A percentile compares a stretch with the other conserved stretches of the same genome.
phyloP scores from a whole-genome alignment of 2,888 invertebrate genomes.

The Himalopsyche tibetana region DNA sequence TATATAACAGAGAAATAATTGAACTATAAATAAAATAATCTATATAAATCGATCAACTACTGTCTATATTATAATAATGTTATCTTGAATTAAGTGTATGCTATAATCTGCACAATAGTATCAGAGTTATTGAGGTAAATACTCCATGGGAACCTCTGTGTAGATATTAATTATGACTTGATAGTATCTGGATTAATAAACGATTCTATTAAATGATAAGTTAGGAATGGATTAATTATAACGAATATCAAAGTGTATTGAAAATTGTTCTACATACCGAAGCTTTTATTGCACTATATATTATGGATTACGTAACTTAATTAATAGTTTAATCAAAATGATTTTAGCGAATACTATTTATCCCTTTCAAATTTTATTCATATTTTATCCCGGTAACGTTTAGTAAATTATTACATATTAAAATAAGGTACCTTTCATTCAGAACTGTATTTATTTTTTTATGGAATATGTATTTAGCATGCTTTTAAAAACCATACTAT shows the following conservation, averaged over 20 bases:
- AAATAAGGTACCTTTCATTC: too few species aligned
- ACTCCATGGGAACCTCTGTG: slow-evolving; percentile 13
- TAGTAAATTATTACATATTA: too few species aligned
- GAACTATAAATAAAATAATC: too few species aligned
- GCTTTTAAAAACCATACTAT: too few species aligned
- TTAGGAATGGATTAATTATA: slow-evolving; percentile 32
- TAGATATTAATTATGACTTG: slow-evolving; percentile 41
- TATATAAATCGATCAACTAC: neutral
- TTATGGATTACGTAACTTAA: too few species aligned
- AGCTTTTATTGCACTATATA: neutral
- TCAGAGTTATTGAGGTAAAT: slow-evolving; percentile 35
- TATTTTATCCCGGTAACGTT: too few species aligned
- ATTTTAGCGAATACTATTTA: too few species aligned
- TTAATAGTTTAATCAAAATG: too few species aligned
- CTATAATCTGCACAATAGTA: neutral
- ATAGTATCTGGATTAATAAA: slow-evolving; percentile 36
- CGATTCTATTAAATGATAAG: slow-evolving; percentile 42
- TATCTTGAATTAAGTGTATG: neutral
- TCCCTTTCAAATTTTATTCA: too few species aligned
- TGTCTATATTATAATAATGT: neutral
- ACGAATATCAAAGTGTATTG: slow-evolving; percentile 7
- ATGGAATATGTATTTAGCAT: too few species aligned
- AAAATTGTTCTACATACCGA: neutral
- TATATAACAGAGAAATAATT: too few species aligned
- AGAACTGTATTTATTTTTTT: too few species aligned